Base-by-base conservation (phyloP, 2,888 invertebrate genomes). In the Cephus sareptanus region DNA sequence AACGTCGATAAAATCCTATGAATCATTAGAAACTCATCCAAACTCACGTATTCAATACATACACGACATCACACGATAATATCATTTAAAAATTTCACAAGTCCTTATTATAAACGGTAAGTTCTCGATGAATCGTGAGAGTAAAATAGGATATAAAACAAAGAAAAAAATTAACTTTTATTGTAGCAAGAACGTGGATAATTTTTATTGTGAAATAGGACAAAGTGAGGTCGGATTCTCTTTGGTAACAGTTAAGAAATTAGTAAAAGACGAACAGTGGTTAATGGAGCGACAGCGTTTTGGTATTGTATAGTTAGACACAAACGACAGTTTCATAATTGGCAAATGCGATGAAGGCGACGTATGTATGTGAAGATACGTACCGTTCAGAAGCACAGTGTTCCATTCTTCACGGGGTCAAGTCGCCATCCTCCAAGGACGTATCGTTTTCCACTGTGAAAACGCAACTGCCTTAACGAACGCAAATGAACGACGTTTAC, bases 391-490 rank as follows among this genome's bases (percentile, higher is more conserved):
- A 56, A 84, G 86, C 82, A 87, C 85, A 87, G 88, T 88, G 86
- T 88, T 89, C 89, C 90, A 90, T 90, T 88, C 88, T 89, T 89
- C 84, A 85, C 80, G 84, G 87, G 89, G 89, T 90, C 90, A 90
- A 87, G 88, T 89, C 87, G 89, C 87, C 89, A 89, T 90, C 87
- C 87, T 87, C 84, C 86, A 33, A 33, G 71, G 71, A 71, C 71
- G 71, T 71, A 33, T 71, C 82, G 82, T 84, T 85, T 83, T 80
- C 79, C 79, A 80, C 81, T 75, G 76, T 80, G 82, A 81, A 81
- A 84, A 83, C 77, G 76, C 37, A 79, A 81, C 75, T 34, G 33
- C 15, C 13, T 34, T 15, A 23, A 13, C 33, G 12, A 33, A 31
- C 71, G 34, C 31, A 23, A 71, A 31, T 34, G 12, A 71, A 31